A percentile compares a stretch with the other conserved stretches of the same genome.
These are phyloP conservation scores for Protula sp. DNA, from an alignment of 2,888 invertebrate species.

Conservation along the genomic window DNA sequence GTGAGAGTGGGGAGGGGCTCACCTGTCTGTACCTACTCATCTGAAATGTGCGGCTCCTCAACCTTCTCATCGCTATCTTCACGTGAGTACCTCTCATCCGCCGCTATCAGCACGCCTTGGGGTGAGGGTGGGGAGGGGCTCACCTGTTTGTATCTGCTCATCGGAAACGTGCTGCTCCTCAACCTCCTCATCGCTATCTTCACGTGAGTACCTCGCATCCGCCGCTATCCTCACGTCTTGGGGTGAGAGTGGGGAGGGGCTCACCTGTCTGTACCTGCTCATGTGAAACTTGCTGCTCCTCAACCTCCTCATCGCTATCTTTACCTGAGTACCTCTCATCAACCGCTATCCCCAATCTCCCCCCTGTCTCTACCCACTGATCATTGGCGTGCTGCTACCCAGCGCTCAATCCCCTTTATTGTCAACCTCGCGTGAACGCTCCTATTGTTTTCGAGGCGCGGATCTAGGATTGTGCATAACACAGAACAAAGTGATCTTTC, in stretches of 20 bases:
- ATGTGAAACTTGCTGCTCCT: constrained; percentile 54
- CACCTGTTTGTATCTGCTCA: constrained; percentile 51
- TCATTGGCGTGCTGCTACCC: constrained; percentile 53
- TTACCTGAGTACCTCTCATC: constrained; percentile 33
- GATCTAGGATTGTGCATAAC: no score
- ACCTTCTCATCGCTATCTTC: constrained; percentile 55
- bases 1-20: no score
- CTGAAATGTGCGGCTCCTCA: constrained; percentile 53
- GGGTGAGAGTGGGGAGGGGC: no score
- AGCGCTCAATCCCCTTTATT: no score
- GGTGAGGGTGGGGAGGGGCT: no score
- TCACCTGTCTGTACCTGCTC: constrained; percentile 52
- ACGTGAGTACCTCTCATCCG: constrained; percentile 26
- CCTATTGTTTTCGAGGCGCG: no score
- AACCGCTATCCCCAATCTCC: no score
- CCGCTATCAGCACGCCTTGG: no score
- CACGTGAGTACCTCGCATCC: constrained; percentile 28
- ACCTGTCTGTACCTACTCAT: constrained; percentile 52
- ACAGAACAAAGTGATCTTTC: no score
- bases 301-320: constrained; percentile 53
- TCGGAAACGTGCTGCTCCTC: constrained; percentile 53
- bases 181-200: constrained; percentile 56
- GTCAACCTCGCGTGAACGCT: no score
- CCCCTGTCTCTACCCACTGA: constrained; percentile 52
- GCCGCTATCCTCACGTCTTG: no score